phyloP scores from a whole-genome alignment of 2,113 vertebrate species.

The Micromys minutus region DNA sequence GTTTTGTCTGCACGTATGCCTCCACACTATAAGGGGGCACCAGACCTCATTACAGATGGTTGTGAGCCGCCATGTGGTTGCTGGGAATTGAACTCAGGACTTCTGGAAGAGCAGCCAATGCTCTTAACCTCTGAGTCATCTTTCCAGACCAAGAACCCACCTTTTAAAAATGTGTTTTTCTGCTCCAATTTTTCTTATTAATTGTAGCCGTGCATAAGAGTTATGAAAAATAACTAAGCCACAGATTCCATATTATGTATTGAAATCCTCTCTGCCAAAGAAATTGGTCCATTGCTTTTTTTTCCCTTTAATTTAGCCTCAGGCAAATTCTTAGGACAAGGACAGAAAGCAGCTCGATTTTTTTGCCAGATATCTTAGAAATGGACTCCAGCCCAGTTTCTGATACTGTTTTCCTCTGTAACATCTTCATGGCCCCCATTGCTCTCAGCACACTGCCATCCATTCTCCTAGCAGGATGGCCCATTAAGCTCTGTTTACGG shows the following conservation, averaged over 20 bases:
- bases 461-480: background rate
- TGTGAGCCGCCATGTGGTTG: no score
- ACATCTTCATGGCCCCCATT: accelerated
- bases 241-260: background rate
- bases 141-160: no score
- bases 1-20: no score
- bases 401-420: background rate
- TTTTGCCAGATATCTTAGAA: background rate
- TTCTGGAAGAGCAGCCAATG: no score
- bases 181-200: background rate
- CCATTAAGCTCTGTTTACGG: no score
- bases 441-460: background rate
- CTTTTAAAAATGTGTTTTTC: no score
- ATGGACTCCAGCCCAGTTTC: background rate
- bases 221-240: background rate
- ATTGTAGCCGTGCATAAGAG: background rate
- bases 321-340: background rate
- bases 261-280: slow-evolving; percentile 1
- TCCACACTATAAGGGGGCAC: no score
- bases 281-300: background rate
- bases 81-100: no score
- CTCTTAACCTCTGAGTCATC: no score
- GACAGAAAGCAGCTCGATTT: background rate
- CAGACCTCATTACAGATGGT: no score
- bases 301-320: background rate